phyloP scores from a whole-genome alignment of 2,888 invertebrate species.

The Prosapia bicincta region DNA sequence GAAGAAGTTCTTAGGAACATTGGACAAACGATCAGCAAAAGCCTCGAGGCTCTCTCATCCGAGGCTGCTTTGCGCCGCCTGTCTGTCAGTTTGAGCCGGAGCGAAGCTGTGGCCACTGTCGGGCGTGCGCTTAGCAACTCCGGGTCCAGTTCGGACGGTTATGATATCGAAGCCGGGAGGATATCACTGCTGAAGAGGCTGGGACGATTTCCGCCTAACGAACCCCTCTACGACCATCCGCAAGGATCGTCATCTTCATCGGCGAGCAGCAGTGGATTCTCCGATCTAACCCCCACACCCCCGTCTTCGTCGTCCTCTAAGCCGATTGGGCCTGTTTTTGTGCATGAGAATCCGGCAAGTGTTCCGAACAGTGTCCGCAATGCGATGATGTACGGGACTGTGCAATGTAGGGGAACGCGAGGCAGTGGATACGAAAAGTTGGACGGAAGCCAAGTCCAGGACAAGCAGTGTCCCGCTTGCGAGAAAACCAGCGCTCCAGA shows the following conservation, averaged over 20 bases:
- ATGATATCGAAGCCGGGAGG: conserved; percentile 36
- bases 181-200: conserved; percentile 20
- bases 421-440: conserved; percentile 36
- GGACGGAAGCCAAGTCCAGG: neutral
- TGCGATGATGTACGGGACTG: conserved; percentile 47
- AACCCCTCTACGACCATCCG: conserved; percentile 28
- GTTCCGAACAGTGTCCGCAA: conserved; percentile 47
- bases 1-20: conserved; percentile 47
- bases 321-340: conserved; percentile 41
- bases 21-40: conserved; percentile 45
- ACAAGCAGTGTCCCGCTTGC: conserved; percentile 5
- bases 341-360: conserved; percentile 45
- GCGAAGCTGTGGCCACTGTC: conserved; percentile 46
- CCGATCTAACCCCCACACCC: conserved; percentile 33
- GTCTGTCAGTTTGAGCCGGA: conserved; percentile 46
- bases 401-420: conserved; percentile 40
- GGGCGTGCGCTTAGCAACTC: conserved; percentile 46
- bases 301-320: conserved; percentile 30
- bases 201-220: conserved; percentile 20
- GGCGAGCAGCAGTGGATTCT: conserved; percentile 35
- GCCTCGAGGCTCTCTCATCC: conserved; percentile 45
- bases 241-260: conserved; percentile 31
- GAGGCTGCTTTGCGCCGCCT: conserved; percentile 48
- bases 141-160: conserved; percentile 43
- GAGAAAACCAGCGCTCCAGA: neutral